Percentiles rank a stretch among this genome's conserved stretches.
These are phyloP conservation scores for Psilanteris sp. DNA, from an alignment of 1,140 invertebrate species.

Conservation along the genomic window DNA sequence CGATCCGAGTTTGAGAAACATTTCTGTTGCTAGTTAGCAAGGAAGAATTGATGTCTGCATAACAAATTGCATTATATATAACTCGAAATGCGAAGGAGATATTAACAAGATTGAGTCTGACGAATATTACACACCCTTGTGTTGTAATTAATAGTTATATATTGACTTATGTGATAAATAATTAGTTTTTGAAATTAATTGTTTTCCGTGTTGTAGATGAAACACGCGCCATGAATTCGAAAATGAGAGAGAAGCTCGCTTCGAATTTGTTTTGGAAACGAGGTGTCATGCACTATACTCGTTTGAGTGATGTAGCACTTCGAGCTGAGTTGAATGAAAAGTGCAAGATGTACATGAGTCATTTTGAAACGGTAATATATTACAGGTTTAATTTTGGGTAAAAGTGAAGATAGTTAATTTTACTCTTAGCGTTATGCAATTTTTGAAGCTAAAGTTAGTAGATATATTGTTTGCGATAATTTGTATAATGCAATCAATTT, in stretches of 20 bases:
- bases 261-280: slow-evolving; percentile 49
- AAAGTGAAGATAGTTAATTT: slow-evolving; percentile 15
- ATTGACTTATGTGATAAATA: slow-evolving; percentile 31
- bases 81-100: slow-evolving; percentile 9
- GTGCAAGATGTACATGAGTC: slow-evolving; percentile 19
- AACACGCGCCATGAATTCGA: background rate
- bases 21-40: slow-evolving; percentile 37
- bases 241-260: too few species aligned
- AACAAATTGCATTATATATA: slow-evolving; percentile 30
- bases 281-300: slow-evolving; percentile 31
- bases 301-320: slow-evolving; percentile 45
- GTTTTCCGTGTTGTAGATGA: background rate
- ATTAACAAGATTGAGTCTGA: background rate
- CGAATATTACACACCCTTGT: slow-evolving; percentile 10
- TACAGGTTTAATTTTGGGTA: slow-evolving; percentile 7
- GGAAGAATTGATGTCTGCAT: slow-evolving; percentile 20
- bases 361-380: slow-evolving; percentile 35
- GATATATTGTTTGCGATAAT: too few species aligned
- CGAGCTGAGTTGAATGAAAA: slow-evolving; percentile 38
- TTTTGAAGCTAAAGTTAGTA: too few species aligned
- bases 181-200: slow-evolving; percentile 38
- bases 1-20: slow-evolving; percentile 37
- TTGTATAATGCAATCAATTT: too few species aligned
- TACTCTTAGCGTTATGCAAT: too few species aligned
- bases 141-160: slow-evolving; percentile 26